A percentile compares a stretch with the other conserved stretches of the same genome.
These are phyloP conservation scores for Tinea semifulvella DNA, from an alignment of 2,888 invertebrate species.

Conservation along the genomic window DNA sequence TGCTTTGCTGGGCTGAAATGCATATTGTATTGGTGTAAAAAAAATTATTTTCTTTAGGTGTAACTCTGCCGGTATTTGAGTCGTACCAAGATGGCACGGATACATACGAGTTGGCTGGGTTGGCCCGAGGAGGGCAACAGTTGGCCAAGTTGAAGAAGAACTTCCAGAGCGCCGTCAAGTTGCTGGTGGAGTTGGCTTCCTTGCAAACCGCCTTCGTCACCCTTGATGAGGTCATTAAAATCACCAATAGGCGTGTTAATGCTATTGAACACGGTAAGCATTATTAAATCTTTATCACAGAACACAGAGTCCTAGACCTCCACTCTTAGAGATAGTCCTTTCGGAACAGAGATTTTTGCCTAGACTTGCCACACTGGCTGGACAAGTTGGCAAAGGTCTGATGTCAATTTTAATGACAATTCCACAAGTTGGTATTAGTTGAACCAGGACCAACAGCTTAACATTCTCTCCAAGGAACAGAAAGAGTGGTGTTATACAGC, in stretches of 20 bases:
- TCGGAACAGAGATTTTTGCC: no score
- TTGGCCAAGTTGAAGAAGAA: conserved; percentile 97
- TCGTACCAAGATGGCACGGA: conserved; percentile 95
- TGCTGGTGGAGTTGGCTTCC: conserved; percentile 96
- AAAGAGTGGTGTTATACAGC: no score
- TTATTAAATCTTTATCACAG: no score
- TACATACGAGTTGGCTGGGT: conserved; percentile 94
- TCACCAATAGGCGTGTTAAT: conserved; percentile 98
- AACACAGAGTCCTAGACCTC: no score
- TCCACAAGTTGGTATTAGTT: no score
- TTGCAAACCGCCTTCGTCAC: conserved; percentile 99
- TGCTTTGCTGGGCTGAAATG: no score
- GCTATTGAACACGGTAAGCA: conserved; percentile 95
- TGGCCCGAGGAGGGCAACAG: conserved; percentile 98
- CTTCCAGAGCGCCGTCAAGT: conserved; percentile 94
- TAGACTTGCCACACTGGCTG: no score
- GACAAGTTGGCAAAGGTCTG: no score
- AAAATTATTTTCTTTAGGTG: conserved; percentile 68
- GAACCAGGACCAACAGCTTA: no score
- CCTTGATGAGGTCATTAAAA: conserved; percentile 98
- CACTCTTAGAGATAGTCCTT: no score
- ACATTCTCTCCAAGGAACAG: no score
- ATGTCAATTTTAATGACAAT: no score
- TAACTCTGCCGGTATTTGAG: conserved; percentile 94
- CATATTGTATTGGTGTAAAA: background rate